A percentile compares a stretch with the other conserved stretches of the same genome.
phyloP scores from a whole-genome alignment of 2,888 invertebrate genomes.

The Lasioglossum zephyrum region DNA sequence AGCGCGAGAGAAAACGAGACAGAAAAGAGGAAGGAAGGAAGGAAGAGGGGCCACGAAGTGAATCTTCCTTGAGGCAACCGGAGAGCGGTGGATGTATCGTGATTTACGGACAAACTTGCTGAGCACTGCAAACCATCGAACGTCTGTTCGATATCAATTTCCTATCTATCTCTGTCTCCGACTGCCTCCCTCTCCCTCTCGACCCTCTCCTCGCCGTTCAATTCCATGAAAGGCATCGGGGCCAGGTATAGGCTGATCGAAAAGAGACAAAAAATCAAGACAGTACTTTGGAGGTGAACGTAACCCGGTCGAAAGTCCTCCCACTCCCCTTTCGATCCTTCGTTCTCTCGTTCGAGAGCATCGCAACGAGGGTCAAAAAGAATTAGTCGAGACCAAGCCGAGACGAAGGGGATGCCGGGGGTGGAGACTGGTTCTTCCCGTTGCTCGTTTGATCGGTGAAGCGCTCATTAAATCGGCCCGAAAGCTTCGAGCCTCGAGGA shows the following conservation, averaged over 20 bases:
- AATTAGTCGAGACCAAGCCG: constrained; percentile 27
- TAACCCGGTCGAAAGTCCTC: background rate
- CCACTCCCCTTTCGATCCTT: background rate
- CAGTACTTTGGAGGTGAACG: background rate
- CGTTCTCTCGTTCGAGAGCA: constrained; percentile 21
- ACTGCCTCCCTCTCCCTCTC: background rate
- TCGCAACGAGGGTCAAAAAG: constrained; percentile 18
- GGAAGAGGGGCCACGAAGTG: constrained; percentile 27
- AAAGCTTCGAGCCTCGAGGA: constrained; percentile 70
- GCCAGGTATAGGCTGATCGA: constrained; percentile 26
- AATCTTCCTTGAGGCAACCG: constrained; percentile 57
- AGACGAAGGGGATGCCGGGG: constrained; percentile 27
- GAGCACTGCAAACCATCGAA: constrained; percentile 62
- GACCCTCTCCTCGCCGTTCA: background rate
- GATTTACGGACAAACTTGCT: constrained; percentile 78
- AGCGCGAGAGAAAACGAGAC: background rate
- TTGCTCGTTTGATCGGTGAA: constrained; percentile 74
- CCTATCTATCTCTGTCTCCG: constrained; percentile 54
- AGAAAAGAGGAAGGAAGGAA: too few relatives aligned
- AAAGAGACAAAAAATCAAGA: background rate
- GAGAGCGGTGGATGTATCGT: constrained; percentile 66
- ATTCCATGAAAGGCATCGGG: constrained; percentile 31
- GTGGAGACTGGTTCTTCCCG: constrained; percentile 60
- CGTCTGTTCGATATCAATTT: constrained; percentile 72
- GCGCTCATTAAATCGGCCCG: constrained; percentile 74